Conservation (phyloP, 2,113 vertebrate species). For the Seriola dumerili region DNA sequence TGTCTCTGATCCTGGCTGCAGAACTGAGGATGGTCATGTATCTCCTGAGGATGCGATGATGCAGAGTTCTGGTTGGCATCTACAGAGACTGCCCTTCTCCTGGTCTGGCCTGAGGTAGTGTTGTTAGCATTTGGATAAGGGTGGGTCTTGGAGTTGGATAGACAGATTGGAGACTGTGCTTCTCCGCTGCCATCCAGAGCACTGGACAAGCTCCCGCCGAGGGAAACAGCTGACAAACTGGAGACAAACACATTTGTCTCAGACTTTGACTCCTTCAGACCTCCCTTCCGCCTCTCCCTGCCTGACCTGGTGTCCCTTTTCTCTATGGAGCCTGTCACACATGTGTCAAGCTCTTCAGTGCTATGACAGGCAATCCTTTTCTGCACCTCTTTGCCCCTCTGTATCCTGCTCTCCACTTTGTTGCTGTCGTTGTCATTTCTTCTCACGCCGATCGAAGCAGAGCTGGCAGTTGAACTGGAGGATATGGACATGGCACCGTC, state of each 20-base stretch:
- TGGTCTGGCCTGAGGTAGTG: slow-evolving; percentile 77
- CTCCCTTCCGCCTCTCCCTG: slow-evolving; percentile 59
- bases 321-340: slow-evolving; percentile 63
- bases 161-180: slow-evolving; percentile 42
- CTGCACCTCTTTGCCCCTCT: slow-evolving; percentile 48
- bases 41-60: slow-evolving; percentile 61
- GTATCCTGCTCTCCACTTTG: slow-evolving; percentile 60
- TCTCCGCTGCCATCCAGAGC: slow-evolving; percentile 74
- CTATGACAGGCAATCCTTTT: slow-evolving; percentile 68
- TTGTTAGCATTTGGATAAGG: slow-evolving; percentile 55
- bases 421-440: slow-evolving; percentile 81
- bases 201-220: slow-evolving; percentile 82
- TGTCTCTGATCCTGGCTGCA: slow-evolving; percentile 64
- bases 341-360: slow-evolving; percentile 78
- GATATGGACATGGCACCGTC: slow-evolving; percentile 82
- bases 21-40: slow-evolving; percentile 40
- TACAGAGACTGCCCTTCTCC: slow-evolving; percentile 62
- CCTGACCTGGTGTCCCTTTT: slow-evolving; percentile 63
- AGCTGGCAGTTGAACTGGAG: slow-evolving; percentile 78
- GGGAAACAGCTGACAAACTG: slow-evolving; percentile 75
- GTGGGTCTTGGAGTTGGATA: slow-evolving; percentile 61
- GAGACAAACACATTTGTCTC: slow-evolving; percentile 84
- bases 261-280: slow-evolving; percentile 81
- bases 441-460: slow-evolving; percentile 51
- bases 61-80: slow-evolving; percentile 78